Conservation (phyloP, 2,113 vertebrate species). For the Epinephelus cyanopodus region DNA sequence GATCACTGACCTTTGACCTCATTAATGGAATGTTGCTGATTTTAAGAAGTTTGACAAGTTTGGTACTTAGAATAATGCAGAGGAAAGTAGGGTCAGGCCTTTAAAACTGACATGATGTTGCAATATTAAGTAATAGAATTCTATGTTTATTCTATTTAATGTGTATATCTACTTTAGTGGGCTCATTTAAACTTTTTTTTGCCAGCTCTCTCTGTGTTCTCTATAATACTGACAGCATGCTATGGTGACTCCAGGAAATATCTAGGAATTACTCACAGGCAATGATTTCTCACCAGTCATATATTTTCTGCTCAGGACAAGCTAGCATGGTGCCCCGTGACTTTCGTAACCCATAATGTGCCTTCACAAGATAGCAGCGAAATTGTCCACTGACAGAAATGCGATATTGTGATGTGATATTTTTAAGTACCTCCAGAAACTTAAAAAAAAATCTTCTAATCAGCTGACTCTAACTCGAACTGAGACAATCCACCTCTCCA, state of each 20-base stretch:
- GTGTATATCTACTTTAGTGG: no score
- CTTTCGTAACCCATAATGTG: no score
- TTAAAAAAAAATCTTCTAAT: background rate
- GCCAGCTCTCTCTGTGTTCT: background rate
- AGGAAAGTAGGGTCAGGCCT: background rate
- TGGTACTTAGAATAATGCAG: background rate
- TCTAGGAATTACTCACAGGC: background rate
- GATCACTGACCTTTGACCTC: background rate
- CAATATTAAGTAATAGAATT: background rate
- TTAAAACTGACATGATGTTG: background rate
- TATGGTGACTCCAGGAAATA: background rate
- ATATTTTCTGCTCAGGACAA: no score
- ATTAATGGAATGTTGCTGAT: background rate
- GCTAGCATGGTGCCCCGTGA: no score
- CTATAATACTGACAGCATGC: background rate
- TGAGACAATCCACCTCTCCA: background rate
- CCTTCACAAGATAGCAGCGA: no score
- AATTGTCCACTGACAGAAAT: no score
- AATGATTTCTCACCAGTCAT: background rate
- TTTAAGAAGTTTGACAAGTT: background rate
- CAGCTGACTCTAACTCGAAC: background rate
- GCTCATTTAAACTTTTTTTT: background rate
- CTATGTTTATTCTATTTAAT: no score
- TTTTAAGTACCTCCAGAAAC: background rate
- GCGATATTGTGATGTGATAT: background rate